Evolutionary conservation across 1,140 invertebrate species (phyloP).

Genomic region (Bombus affinis): DNA sequence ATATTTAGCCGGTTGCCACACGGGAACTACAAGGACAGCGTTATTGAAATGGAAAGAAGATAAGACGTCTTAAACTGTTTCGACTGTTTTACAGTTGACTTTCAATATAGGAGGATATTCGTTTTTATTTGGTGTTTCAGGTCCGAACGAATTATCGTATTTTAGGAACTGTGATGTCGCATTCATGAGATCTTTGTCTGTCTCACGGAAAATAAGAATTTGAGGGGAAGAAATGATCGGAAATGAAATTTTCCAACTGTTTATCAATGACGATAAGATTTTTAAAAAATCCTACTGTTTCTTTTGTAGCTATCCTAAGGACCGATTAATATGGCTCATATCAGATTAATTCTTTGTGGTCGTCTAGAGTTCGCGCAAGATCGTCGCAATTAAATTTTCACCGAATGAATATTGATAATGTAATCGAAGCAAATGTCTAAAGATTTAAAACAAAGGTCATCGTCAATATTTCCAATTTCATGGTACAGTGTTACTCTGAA

Average conservation of each 20-base stretch:
- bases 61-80: neutral
- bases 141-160: neutral
- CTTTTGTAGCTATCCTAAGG: neutral
- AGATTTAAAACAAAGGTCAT: no score
- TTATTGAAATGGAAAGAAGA: constrained; percentile 11
- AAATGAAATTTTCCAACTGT: neutral
- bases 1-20: neutral
- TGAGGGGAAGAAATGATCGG: no score
- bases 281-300: neutral
- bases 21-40: neutral
- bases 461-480: no score
- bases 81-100: neutral
- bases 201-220: no score
- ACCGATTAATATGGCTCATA: neutral
- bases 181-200: neutral
- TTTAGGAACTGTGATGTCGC: neutral
- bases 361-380: no score
- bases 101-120: neutral
- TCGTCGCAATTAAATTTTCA: no score
- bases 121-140: neutral
- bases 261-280: neutral
- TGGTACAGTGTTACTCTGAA: no score
- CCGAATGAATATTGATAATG: no score
- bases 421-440: no score
- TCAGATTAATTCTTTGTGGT: no score